A percentile compares a stretch with the other conserved stretches of the same genome.
Evolutionary conservation across 2,888 invertebrate genomes (phyloP).

Genomic region (Tubulanus polymorphus): DNA sequence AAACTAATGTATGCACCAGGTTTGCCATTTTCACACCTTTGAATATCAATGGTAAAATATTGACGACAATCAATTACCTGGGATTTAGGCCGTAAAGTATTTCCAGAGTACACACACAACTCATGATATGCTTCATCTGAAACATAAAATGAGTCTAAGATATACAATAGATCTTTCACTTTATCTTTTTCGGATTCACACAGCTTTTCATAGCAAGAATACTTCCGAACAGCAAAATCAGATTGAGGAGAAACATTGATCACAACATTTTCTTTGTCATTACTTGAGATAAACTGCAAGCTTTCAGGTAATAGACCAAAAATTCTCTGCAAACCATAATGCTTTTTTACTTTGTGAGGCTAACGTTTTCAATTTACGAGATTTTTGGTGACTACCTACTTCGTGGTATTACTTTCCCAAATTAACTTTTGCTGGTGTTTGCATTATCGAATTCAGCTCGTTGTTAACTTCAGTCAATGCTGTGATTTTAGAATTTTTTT

Average conservation of each 20-base stretch:
- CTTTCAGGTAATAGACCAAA: neutral
- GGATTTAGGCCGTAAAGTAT: neutral
- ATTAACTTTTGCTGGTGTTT: too few relatives aligned
- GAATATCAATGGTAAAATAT: neutral
- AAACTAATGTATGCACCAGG: neutral
- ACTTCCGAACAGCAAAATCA: neutral
- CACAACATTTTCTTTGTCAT: neutral
- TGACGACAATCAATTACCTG: neutral
- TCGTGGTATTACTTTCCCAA: neutral
- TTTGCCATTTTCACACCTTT: neutral
- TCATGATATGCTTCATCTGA: neutral
- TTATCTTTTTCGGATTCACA: neutral
- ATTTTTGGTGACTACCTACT: neutral
- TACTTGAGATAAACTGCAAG: neutral
- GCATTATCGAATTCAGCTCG: too few relatives aligned
- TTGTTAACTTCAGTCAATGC: too few relatives aligned
- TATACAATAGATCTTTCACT: neutral
- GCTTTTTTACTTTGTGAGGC: neutral
- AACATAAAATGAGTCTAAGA: neutral
- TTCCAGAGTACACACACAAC: neutral
- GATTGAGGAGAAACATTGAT: too few relatives aligned
- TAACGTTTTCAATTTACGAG: neutral
- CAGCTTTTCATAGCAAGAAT: neutral
- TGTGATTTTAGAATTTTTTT: too few relatives aligned
- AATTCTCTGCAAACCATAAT: neutral